Evolutionary conservation across 2,888 invertebrate genomes (phyloP), one percentile per base, ranked within the genome.

Genomic region (Carcina quercana): DNA sequence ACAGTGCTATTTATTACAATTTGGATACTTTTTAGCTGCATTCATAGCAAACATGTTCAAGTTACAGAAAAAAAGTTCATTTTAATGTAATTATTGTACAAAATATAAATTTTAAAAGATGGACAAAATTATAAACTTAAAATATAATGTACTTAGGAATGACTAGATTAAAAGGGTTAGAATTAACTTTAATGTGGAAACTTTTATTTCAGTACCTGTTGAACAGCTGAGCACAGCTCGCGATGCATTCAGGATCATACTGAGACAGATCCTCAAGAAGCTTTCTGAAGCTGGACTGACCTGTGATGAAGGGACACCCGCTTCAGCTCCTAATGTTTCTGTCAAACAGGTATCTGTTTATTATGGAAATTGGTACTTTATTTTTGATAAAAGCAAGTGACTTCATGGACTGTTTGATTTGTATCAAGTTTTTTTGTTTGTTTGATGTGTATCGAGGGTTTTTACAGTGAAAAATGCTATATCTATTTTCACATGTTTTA

Each of bases 211-310:
- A 57, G 90, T 94, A 50, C 88, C 89, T 49, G 88, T 89, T 32
- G 86, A 94, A 51, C 93, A 93, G 59, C 86, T 89, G 36, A 90
- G 89, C 27, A 86, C 87, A 29, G 89, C 90, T 29, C 85, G 76
- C 24, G 83, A 84, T 67, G 83, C 83, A 39, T 78, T 83, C 47
- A 61, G 74, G 40, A 60, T 85, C 5, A 73, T 84, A 36, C 61
- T 85, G 17, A 55, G 63, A 38, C 85, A 84, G 56, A 78, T 85
- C 38, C 59, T 85, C 27, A 82, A 78, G 51, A 85, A 84, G 62
- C 72, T 85, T 37, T 73, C 78, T 4, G 80, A 84, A 57, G 76
- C 76, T 5, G 75, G 73, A 47, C 59, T 69, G 46, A 74, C 65
- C 52, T 72, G 68, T 41, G 80, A 82, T 40, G 76, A 80, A 32